Evolutionary conservation across 2,113 vertebrate species (phyloP).

Genomic region (Arizona elegans): DNA sequence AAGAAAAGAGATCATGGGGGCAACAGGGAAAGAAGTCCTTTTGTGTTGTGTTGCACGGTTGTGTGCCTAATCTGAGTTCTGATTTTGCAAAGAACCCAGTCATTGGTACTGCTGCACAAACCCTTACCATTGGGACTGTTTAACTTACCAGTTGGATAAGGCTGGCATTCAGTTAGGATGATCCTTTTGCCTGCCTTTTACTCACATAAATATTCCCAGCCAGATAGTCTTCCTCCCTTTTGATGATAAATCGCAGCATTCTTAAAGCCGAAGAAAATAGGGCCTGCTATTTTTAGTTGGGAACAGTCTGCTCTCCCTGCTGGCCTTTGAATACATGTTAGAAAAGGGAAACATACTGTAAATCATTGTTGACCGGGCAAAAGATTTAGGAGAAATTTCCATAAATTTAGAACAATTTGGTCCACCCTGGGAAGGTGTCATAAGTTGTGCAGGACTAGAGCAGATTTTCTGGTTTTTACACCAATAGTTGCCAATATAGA

Average conservation of each 20-base stretch:
- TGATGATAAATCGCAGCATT: conserved; percentile 54
- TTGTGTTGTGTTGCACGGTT: background rate
- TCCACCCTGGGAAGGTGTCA: background rate
- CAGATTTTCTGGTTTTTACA: background rate
- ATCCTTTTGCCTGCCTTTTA: conserved; percentile 20
- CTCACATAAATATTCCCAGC: conserved; percentile 54
- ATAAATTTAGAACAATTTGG: conserved; percentile 20
- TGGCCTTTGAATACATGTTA: conserved; percentile 37
- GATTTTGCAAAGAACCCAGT: background rate
- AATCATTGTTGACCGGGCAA: conserved; percentile 48
- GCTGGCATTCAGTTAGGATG: conserved; percentile 24
- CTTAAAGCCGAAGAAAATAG: conserved; percentile 43
- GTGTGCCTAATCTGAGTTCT: background rate
- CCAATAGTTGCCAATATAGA: background rate
- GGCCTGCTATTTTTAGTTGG: conserved; percentile 41
- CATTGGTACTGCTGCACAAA: background rate
- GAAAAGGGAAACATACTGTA: conserved; percentile 22
- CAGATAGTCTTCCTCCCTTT: conserved; percentile 43
- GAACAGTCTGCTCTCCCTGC: conserved; percentile 20
- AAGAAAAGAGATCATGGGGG: background rate
- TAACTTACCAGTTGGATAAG: no score
- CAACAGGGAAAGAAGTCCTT: background rate
- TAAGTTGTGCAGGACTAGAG: background rate
- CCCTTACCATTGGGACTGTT: background rate
- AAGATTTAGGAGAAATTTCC: conserved; percentile 32